A percentile compares a stretch with the other conserved stretches of the same genome.
Conservation (phyloP, 1,140 invertebrate species). For the Armadillidium nasatum region DNA sequence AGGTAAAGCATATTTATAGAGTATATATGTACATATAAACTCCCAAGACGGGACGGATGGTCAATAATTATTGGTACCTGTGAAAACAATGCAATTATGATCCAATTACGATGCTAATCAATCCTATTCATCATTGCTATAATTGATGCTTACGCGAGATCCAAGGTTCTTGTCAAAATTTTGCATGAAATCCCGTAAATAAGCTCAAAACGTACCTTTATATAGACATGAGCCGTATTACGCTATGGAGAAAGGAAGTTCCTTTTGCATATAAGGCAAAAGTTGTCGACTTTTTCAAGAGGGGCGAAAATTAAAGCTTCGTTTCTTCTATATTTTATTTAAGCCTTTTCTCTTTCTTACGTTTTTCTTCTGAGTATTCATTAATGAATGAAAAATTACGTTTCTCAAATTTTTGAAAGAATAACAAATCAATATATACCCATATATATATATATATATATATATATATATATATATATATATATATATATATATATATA, state of each 20-base stretch:
- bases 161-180: background rate
- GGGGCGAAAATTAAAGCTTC: too few relatives aligned
- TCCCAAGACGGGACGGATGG: background rate
- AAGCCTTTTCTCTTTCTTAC: too few relatives aligned
- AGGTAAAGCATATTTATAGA: background rate
- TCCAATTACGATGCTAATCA: conserved; percentile 8
- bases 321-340: too few relatives aligned
- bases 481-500: too few relatives aligned
- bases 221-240: background rate
- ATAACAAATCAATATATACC: too few relatives aligned
- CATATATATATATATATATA: too few relatives aligned
- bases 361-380: too few relatives aligned
- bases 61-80: conserved; percentile 13
- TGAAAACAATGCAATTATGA: conserved; percentile 13
- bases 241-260: background rate
- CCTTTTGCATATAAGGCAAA: background rate
- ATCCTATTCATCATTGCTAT: background rate
- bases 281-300: background rate
- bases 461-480: too few relatives aligned
- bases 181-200: conserved; percentile 8
- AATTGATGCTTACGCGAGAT: background rate
- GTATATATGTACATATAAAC: background rate
- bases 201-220: conserved; percentile 1
- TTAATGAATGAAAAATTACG: too few relatives aligned
- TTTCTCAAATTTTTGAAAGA: too few relatives aligned